These are phyloP conservation scores for Agapornis roseicollis DNA, from an alignment of 2,113 vertebrate genomes.

Conservation along the genomic window DNA sequence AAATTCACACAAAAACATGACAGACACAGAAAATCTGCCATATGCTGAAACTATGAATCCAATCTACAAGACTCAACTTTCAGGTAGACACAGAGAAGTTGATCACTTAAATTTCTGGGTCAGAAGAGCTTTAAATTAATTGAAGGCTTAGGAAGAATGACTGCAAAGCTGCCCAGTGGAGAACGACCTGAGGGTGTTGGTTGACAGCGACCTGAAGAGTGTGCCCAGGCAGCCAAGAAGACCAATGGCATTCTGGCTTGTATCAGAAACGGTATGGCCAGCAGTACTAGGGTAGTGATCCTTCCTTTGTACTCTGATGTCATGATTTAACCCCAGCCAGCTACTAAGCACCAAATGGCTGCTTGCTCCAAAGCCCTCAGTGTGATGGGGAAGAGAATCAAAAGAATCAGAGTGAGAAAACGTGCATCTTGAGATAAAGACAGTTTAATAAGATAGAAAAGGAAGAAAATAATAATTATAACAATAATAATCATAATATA, in stretches of 20 bases:
- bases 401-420: neutral
- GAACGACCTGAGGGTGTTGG: neutral
- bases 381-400: neutral
- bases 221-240: neutral
- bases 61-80: neutral
- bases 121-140: neutral
- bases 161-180: neutral
- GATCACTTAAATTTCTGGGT: neutral
- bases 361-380: neutral
- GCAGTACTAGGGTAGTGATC: fast-evolving
- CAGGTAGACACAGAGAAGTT: neutral
- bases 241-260: fast-evolving
- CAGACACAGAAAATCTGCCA: neutral
- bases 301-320: fast-evolving
- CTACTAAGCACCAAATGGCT: neutral
- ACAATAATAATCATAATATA: neutral
- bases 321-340: neutral
- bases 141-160: neutral
- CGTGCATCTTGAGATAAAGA: neutral
- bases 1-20: neutral
- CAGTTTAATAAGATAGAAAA: neutral
- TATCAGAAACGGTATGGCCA: fast-evolving
- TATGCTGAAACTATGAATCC: neutral
- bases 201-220: fast-evolving
- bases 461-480: neutral